A percentile compares a stretch with the other conserved stretches of the same genome.
Conservation (phyloP, 2,113 vertebrate genomes). For the Tetraodon nigroviridis region DNA sequence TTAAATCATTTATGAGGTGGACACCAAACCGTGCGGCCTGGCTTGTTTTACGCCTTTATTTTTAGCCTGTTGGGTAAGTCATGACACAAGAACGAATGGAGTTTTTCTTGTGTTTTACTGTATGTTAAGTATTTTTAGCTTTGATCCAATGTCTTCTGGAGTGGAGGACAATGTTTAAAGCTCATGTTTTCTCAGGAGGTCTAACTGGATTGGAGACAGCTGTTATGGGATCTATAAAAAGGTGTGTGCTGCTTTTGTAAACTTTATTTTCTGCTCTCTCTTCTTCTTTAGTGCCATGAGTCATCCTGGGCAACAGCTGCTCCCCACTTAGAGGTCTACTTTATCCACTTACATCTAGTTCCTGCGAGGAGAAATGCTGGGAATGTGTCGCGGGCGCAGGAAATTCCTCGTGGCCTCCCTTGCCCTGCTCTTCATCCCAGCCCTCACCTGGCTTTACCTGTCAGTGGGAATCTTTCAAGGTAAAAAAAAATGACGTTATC, state of each 20-base stretch:
- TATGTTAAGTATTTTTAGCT: no score
- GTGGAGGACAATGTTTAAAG: no score
- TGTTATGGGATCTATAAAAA: no score
- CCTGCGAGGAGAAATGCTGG: constrained; percentile 90
- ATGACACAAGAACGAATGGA: no score
- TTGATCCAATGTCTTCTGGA: no score
- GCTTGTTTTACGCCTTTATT: no score
- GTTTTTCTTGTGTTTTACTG: no score
- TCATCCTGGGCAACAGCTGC: constrained; percentile 74
- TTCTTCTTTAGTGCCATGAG: constrained; percentile 79
- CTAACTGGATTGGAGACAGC: no score
- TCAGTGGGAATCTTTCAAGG: constrained; percentile 93
- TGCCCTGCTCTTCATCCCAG: constrained; percentile 90
- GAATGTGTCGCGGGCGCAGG: constrained; percentile 97
- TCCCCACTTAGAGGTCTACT: constrained; percentile 80
- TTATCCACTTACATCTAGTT: constrained; percentile 65
- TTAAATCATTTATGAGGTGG: no score
- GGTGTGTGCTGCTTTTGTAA: constrained; percentile 1
- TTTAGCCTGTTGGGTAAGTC: no score
- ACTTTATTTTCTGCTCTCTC: constrained; percentile 1
- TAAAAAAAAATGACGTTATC: constrained; percentile 34
- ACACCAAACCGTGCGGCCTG: no score
- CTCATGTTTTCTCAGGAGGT: no score
- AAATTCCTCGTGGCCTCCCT: constrained; percentile 95
- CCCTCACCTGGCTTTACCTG: constrained; percentile 95